Evolutionary conservation across 2,113 vertebrate genomes (phyloP).

Genomic region (Tringa solitaria): DNA sequence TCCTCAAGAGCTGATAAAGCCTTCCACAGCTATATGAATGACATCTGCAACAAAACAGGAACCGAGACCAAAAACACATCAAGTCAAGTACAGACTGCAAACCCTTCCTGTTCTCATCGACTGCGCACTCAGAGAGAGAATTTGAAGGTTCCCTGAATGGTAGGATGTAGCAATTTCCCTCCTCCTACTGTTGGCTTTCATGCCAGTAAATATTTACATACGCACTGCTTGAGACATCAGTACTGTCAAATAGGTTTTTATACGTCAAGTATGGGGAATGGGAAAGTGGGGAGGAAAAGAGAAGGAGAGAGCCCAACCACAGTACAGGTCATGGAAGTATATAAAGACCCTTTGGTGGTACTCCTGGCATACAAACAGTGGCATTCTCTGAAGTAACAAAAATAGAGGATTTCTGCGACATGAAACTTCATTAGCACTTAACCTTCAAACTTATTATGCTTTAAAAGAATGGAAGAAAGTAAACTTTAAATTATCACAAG

Average conservation of each 20-base stretch:
- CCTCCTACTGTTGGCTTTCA: slow-evolving; percentile 27
- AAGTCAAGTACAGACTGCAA: not conserved
- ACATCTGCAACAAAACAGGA: slow-evolving; percentile 47
- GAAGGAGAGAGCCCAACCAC: not conserved
- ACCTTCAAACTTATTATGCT: not conserved
- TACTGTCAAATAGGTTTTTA: not conserved
- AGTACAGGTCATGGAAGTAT: not conserved
- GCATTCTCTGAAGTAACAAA: not conserved
- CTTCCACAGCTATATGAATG: not conserved
- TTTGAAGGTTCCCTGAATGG: slow-evolving; percentile 43
- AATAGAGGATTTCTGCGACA: not conserved
- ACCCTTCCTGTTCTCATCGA: slow-evolving; percentile 21
- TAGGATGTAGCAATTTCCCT: slow-evolving; percentile 63
- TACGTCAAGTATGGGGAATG: not conserved
- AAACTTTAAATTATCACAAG: not conserved
- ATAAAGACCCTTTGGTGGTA: not conserved
- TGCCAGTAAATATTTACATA: slow-evolving; percentile 76
- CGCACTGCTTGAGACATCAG: slow-evolving; percentile 13
- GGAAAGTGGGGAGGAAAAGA: not conserved
- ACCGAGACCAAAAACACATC: not conserved
- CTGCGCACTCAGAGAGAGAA: slow-evolving; percentile 50
- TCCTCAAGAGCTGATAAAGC: slow-evolving; percentile 19
- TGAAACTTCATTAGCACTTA: not conserved
- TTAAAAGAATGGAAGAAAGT: not conserved
- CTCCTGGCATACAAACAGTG: not conserved